Percentiles rank a stretch among this genome's conserved stretches.
Conservation (phyloP, 2,888 invertebrate species). For the Gymnosoma rotundatum region DNA sequence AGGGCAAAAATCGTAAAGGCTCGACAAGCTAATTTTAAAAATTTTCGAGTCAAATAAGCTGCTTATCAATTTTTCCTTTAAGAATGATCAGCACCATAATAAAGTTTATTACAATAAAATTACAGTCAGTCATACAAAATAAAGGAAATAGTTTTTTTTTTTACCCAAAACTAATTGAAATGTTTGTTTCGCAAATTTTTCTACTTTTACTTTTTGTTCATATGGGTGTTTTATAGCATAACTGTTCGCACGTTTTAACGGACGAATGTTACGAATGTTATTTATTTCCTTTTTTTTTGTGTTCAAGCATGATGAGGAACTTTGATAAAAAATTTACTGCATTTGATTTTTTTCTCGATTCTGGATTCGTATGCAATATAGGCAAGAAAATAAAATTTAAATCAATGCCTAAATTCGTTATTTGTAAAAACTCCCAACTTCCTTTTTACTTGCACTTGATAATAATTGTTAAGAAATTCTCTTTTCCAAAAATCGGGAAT, state of each 20-base stretch:
- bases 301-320: neutral
- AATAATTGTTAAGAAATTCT: neutral
- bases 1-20: too few species aligned
- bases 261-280: neutral
- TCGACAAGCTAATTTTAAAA: too few species aligned
- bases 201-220: neutral
- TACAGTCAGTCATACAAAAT: too few species aligned
- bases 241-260: constrained; percentile 34
- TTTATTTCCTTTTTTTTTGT: neutral
- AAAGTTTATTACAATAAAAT: too few species aligned
- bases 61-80: too few species aligned
- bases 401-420: neutral
- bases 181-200: too few species aligned
- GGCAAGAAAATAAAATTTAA: neutral
- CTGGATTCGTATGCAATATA: neutral
- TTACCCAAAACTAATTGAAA: too few species aligned
- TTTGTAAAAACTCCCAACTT: neutral
- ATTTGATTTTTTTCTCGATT: neutral
- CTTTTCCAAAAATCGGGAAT: neutral
- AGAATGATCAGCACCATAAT: too few species aligned
- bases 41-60: too few species aligned
- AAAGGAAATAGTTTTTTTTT: too few species aligned
- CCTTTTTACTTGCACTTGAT: neutral
- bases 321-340: neutral
- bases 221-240: constrained; percentile 9